Evolutionary conservation across 2,888 invertebrate genomes (phyloP).

Genomic region (Lepidonotus clava): DNA sequence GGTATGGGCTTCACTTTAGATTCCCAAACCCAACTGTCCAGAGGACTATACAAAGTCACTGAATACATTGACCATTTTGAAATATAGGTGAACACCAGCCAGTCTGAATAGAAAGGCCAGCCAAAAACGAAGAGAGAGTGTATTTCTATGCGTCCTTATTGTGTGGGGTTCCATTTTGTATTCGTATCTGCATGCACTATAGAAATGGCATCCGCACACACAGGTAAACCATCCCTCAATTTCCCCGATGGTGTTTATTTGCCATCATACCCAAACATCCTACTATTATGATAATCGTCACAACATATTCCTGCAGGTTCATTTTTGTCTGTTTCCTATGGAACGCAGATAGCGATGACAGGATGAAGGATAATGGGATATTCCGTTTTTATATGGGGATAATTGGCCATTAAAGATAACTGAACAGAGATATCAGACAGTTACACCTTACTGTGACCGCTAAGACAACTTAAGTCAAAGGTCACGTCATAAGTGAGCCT

Average conservation of each 20-base stretch:
- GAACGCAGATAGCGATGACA: too few relatives aligned
- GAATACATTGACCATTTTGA: constrained; percentile 50
- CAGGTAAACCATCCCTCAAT: background rate
- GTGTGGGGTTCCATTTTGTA: background rate
- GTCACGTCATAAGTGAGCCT: too few relatives aligned
- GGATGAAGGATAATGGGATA: too few relatives aligned
- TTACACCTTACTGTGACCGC: background rate
- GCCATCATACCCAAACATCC: too few relatives aligned
- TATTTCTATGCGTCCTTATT: background rate
- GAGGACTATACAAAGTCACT: constrained; percentile 21
- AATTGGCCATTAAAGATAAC: background rate
- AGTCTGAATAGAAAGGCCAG: background rate
- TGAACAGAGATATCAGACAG: background rate
- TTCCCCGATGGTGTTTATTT: background rate
- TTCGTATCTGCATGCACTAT: background rate
- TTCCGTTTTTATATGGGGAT: background rate
- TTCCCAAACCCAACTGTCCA: background rate
- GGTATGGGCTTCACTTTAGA: too few relatives aligned
- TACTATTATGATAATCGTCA: too few relatives aligned
- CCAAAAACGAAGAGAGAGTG: background rate
- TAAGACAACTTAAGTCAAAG: background rate
- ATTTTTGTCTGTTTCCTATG: too few relatives aligned
- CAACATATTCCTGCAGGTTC: too few relatives aligned
- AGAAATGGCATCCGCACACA: background rate
- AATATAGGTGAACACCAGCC: constrained; percentile 24